These are phyloP conservation scores for Odontamblyopus lacepedii DNA, from an alignment of 2,797 vertebrate genomes.

Conservation along the genomic window DNA sequence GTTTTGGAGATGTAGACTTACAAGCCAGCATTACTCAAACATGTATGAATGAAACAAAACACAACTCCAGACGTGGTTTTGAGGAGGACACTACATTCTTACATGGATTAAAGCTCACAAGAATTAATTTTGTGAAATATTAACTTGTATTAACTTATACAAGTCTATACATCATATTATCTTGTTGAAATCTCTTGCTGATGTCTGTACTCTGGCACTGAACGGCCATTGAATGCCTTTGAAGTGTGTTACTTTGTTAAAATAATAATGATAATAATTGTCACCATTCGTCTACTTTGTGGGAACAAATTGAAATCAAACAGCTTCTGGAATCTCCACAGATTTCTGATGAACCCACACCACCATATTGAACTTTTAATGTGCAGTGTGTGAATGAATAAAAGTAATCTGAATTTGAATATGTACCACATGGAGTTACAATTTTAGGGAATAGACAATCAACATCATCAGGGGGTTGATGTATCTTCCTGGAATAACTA, in stretches of 20 bases:
- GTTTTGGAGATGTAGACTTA: too few species aligned
- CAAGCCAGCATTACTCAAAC: too few species aligned
- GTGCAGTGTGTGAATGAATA: constrained; percentile 44
- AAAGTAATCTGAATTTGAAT: constrained; percentile 42
- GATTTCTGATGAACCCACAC: neutral
- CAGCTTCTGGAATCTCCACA: neutral
- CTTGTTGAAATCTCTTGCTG: neutral
- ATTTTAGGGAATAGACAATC: constrained; percentile 35
- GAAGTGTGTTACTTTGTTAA: too few species aligned
- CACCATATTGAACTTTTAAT: neutral
- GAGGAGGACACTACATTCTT: too few species aligned
- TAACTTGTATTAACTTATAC: too few species aligned
- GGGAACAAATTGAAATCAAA: neutral
- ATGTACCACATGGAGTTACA: constrained; percentile 33
- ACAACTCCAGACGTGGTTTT: too few species aligned
- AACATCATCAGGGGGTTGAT: neutral
- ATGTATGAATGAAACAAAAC: too few species aligned
- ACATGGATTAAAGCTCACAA: too few species aligned
- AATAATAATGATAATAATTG: too few species aligned
- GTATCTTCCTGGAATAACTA: constrained; percentile 1
- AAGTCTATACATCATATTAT: neutral
- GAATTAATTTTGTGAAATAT: too few species aligned
- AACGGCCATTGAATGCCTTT: too few species aligned
- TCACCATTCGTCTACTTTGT: neutral
- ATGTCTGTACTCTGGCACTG: too few species aligned